Evolutionary conservation across 2,113 vertebrate genomes (phyloP), one percentile per base, ranked within the genome.

Genomic region (Callionymus lyra): DNA sequence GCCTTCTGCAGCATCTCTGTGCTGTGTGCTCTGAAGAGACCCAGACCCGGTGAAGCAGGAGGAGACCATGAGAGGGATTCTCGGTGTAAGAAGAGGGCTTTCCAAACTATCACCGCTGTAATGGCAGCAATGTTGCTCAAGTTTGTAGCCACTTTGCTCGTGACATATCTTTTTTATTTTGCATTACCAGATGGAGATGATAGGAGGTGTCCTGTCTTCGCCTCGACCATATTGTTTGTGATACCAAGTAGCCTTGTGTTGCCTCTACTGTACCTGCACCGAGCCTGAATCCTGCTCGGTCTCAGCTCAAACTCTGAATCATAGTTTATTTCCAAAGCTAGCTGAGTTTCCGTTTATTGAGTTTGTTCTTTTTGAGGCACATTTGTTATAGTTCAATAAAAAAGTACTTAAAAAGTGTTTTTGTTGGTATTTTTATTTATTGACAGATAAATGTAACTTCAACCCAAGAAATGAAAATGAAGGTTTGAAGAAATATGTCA

Each of bases 161-260:
- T 0, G 0, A 1, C 0, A 5, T 0, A 12, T 0, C 0, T 18
- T 0, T 0, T 0, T 3, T 0, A 0, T 12, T 13, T 2, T 1
- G 0, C 0, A 2, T 2, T 15, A 13, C 1, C 6, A 10, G 9
- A 4, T 1, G 1, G 0, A 2, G 2, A 1, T 2, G 13, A n/a
- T 1, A 0, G 0, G 0, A 0, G 0, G 0, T 39, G 49, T 37
- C 3, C 12, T 9, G 0, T 1, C 2, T 1, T 1, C 0, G 0
- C 16, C 1, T 12, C 2, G 0, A 0, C 0, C 0, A 1, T 35
- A 0, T 63, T 46, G 46, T 10, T 51, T 0, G 0, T 1, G 11
- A 6, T 70, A 19, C 65, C 65, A 9, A 55, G 46, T 31, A 34
- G 9, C 6, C 8, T 66, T n/a, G 37, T 60, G 13, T 47, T 63